phyloP scores from a whole-genome alignment of 2,888 invertebrate species.

The Aplocera efformata region DNA sequence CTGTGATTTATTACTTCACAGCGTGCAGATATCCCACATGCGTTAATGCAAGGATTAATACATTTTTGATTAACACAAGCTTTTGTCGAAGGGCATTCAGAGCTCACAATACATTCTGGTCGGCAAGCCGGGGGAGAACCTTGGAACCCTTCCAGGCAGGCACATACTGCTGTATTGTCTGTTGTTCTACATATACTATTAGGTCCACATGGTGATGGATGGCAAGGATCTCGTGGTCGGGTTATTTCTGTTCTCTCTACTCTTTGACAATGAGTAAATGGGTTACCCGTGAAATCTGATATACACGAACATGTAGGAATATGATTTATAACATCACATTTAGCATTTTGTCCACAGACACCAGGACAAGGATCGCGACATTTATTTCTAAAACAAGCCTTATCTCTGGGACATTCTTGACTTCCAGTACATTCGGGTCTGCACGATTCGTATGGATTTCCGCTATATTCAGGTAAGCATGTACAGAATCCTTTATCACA shows the following conservation, averaged over 20 bases:
- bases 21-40: conserved; percentile 87
- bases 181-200: conserved; percentile 89
- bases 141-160: conserved; percentile 86
- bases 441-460: conserved; percentile 86
- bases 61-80: conserved; percentile 92
- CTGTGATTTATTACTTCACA: conserved; percentile 93
- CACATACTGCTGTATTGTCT: conserved; percentile 89
- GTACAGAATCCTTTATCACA: conserved; percentile 85
- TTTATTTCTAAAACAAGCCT: conserved; percentile 86
- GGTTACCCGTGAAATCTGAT: conserved; percentile 86
- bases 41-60: conserved; percentile 90
- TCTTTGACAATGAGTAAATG: conserved; percentile 79
- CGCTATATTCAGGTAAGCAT: conserved; percentile 84
- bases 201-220: conserved; percentile 88
- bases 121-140: conserved; percentile 91
- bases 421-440: conserved; percentile 87
- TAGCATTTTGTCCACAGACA: conserved; percentile 86
- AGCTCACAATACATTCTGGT: conserved; percentile 91
- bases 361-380: conserved; percentile 88
- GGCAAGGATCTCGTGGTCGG: conserved; percentile 84
- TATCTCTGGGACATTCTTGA: conserved; percentile 85
- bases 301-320: conserved; percentile 86
- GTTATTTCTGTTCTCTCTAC: conserved; percentile 42
- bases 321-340: conserved; percentile 88
- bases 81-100: conserved; percentile 89